Evolutionary conservation across 1,140 invertebrate species (phyloP).

Genomic region (Phenacoccus solenopsis): DNA sequence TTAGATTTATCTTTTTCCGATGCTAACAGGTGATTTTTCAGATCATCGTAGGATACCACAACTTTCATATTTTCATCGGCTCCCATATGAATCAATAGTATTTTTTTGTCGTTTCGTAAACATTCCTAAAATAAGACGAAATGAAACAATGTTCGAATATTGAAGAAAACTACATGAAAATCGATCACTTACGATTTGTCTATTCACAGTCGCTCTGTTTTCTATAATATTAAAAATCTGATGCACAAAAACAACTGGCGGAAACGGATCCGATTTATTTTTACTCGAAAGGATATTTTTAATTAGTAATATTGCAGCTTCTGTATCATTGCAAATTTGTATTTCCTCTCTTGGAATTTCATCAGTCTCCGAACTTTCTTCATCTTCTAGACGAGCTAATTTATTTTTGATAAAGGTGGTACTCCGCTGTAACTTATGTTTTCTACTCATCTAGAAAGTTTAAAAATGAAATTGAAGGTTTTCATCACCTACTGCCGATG

Average conservation of each 20-base stretch:
- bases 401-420: neutral
- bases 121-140: conserved; percentile 5
- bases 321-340: conserved; percentile 19
- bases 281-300: neutral
- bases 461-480: no score
- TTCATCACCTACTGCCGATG: no score
- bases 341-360: neutral
- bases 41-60: conserved; percentile 14
- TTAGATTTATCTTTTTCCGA: neutral
- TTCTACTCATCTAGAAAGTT: neutral
- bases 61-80: neutral
- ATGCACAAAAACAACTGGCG: conserved; percentile 18
- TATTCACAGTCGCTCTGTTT: conserved; percentile 18
- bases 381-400: neutral
- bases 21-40: neutral
- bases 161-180: neutral
- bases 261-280: neutral
- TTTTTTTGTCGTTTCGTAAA: conserved; percentile 19
- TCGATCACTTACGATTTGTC: conserved; percentile 11
- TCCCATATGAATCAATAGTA: conserved; percentile 19
- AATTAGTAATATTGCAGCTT: conserved; percentile 20
- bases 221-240: conserved; percentile 20
- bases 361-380: neutral
- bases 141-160: neutral
- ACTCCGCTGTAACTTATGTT: neutral